phyloP scores from a whole-genome alignment of 2,797 vertebrate genomes.

The Phyllotis vaccarum region DNA sequence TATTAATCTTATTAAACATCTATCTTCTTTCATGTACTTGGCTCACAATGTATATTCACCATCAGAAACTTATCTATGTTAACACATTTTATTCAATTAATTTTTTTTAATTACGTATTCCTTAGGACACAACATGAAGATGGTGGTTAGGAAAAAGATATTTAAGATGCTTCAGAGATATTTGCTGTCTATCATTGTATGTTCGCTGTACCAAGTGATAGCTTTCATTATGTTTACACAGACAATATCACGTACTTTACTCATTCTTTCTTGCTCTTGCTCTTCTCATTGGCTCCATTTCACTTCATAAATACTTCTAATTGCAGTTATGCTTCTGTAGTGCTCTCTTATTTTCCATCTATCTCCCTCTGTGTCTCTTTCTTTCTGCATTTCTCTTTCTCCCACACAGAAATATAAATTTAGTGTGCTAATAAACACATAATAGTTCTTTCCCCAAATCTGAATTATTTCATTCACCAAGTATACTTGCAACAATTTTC shows the following conservation, averaged over 20 bases:
- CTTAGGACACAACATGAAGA: slow-evolving; percentile 14
- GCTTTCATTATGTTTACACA: neutral
- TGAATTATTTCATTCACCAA: neutral
- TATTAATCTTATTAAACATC: neutral
- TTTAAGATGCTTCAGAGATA: neutral
- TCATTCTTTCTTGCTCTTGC: neutral
- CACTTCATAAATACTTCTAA: neutral
- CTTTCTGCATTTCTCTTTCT: neutral
- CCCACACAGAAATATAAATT: neutral
- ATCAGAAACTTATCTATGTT: neutral
- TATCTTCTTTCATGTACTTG: neutral
- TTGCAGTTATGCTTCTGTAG: neutral
- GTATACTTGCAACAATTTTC: neutral
- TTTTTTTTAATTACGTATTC: neutral
- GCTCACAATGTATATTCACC: neutral
- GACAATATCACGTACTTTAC: neutral
- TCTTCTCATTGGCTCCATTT: too few species aligned
- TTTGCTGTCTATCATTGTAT: neutral
- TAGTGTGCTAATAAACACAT: neutral
- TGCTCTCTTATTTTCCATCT: neutral
- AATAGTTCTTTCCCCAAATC: too few species aligned
- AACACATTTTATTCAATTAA: neutral
- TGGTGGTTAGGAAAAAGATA: neutral
- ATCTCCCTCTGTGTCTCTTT: neutral
- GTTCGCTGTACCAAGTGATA: neutral